Base-by-base conservation (phyloP, 2,797 vertebrate genomes). In the Alouatta caraya region DNA sequence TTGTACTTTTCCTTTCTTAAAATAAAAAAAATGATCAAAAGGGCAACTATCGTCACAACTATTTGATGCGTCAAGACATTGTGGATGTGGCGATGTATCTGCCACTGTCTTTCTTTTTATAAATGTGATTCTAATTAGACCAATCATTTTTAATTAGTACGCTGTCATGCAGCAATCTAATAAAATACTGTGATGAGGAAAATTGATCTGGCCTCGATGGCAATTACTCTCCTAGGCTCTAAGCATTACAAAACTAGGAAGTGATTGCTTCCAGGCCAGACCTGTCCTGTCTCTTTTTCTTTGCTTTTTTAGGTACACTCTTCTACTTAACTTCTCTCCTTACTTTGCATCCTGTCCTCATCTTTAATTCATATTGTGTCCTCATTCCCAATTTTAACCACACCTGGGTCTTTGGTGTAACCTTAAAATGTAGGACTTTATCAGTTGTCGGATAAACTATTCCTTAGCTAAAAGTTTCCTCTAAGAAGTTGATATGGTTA, bases 91-190 rank as follows among this genome's bases (percentile, higher is more conserved):
- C 0, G 2, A 75, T 97, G 94, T 55, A 98, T 93, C 95, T 98
- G 89, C 93, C 93, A 92, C 82, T 97, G 81, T 79, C 97, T 98
- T 92, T 95, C 92, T 89, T 93, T 96, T 98, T 99, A 98, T 98
- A 97, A 98, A 98, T 98, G 98, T 93, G 96, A 96, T 97, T 98
- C 96, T 99, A 98, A 99, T 99, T 99, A 98, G 98, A 94, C 97
- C 64, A 92, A 98, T 99, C 98, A 95, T 97, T 99, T 99, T 98
- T 99, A 98, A 99, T 99, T 99, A 99, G 97, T 94, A 96, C 91
- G 86, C 97, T 98, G 98, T 97, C 97, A 97, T 98, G 98, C 98
- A 98, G 98, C 98, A 98, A 98, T 98, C 97, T 98, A 98, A 98
- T 98, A 98, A 98, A 98, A 98, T 93, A 96, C 97, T 95, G 93